phyloP scores from a whole-genome alignment of 2,797 vertebrate species.

The Hydrocynus forskahlii region DNA sequence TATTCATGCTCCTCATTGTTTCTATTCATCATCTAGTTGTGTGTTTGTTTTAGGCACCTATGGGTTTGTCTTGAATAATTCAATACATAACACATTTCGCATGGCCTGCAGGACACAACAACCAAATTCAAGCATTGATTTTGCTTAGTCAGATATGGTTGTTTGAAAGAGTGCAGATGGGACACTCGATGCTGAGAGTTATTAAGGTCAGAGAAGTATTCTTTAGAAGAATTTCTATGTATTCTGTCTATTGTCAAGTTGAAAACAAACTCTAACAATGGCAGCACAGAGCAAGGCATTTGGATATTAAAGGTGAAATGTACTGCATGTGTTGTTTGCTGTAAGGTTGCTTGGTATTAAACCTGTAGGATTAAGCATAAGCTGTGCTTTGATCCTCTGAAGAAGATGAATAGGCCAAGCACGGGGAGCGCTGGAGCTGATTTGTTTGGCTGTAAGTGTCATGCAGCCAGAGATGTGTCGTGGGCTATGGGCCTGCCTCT shows the following conservation, averaged over 20 bases:
- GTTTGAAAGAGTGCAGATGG: neutral
- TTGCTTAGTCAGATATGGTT: neutral
- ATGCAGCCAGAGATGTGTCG: neutral
- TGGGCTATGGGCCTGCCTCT: conserved; percentile 23
- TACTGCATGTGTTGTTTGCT: neutral
- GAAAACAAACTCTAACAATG: too few relatives aligned
- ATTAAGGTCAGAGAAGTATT: too few relatives aligned
- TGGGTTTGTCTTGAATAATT: neutral
- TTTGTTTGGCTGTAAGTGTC: conserved; percentile 18
- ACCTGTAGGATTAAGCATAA: neutral
- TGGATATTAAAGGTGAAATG: neutral
- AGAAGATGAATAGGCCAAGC: conserved; percentile 13
- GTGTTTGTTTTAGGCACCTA: conserved; percentile 43
- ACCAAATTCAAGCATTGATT: neutral
- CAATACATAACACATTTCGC: conserved; percentile 13
- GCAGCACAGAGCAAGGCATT: neutral
- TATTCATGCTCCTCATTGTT: conserved; percentile 41
- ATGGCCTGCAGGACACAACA: neutral
- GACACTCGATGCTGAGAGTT: too few relatives aligned
- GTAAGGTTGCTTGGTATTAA: neutral
- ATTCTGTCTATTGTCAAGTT: too few relatives aligned
- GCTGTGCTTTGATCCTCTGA: conserved; percentile 5
- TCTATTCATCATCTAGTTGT: conserved; percentile 39
- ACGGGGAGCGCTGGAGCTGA: neutral
- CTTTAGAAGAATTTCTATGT: too few relatives aligned